phyloP scores from a whole-genome alignment of 2,113 vertebrate species.

The Eulemur rufifrons region DNA sequence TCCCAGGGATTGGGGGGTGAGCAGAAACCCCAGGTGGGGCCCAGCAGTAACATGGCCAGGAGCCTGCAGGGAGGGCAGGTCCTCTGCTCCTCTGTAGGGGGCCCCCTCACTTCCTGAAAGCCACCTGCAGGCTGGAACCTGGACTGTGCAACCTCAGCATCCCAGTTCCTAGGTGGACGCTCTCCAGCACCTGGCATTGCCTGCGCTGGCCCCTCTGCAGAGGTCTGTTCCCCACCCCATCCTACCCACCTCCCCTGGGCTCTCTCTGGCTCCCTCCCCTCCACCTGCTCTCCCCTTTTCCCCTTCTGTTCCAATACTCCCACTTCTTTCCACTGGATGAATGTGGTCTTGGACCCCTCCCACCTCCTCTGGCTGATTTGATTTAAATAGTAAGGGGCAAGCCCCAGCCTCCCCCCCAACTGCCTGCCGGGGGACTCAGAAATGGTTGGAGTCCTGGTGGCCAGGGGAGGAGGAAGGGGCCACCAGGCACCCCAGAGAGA shows the following conservation, averaged over 20 bases:
- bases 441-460: conserved; percentile 86
- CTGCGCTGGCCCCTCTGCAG: background rate
- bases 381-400: conserved; percentile 76
- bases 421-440: conserved; percentile 84
- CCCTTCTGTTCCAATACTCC: background rate
- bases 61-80: background rate
- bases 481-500: conserved; percentile 18
- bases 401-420: conserved; percentile 63
- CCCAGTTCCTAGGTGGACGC: background rate
- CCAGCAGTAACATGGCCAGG: background rate
- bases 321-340: background rate
- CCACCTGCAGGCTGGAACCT: background rate
- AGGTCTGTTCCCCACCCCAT: background rate
- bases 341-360: background rate
- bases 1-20: background rate
- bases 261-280: background rate
- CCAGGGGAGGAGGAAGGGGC: conserved; percentile 81
- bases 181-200: no score
- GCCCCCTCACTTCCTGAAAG: background rate
- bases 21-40: background rate
- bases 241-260: background rate
- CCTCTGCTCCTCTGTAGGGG: background rate
- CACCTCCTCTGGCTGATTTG: background rate
- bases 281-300: background rate
- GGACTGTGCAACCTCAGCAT: background rate